Evolutionary conservation across 2,888 invertebrate species (phyloP), one percentile per base, ranked within the genome.

Genomic region (Anodontia alba): DNA sequence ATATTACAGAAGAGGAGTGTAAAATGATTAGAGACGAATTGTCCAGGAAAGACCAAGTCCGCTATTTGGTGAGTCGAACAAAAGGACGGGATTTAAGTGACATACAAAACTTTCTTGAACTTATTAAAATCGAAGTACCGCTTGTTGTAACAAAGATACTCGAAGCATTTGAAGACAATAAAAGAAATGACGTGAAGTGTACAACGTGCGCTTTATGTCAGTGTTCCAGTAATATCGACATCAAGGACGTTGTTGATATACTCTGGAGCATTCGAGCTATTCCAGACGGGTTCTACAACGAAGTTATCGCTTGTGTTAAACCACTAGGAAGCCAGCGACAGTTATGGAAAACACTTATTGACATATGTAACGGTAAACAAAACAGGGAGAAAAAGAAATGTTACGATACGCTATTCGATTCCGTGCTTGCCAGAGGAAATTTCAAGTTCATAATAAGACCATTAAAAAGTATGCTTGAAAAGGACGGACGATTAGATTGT

Each of bases 271-370:
- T n/a, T 1, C 7, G 26, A 42, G 43, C 69, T 20, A 26, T 69
- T 29, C 23, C 69, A 2, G 69, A 69, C n/a, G 69, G 69, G 8
- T 46, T 69, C 17, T 69, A 69, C n/a, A 69, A 69, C 26, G 69
- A 69, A 17, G 46, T 69, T 29, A 23, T 69, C 1, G 42, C 46
- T 12, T 43, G 69, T 23, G 10, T 1, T 8, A 43, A 69, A 23
- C 69, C 69, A 15, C 2, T 23, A 20, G 69, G 69, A 23, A 46
- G 43, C 8, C 69, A 69, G 29, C 23, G n/a, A n/a, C 3, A 29
- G n/a, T 29, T 69, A 12, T 69, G 69, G 69, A 29, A 43, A 17
- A 10, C 10, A n/a, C 43, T 69, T 15, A 20, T 46, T 38, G 69
- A 69, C n/a, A 43, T 43, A 8, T 69, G 42, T 10, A 69, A 69